Evolutionary conservation across 2,888 invertebrate genomes (phyloP), one percentile per base, ranked within the genome.

Genomic region (Athalia rosae): DNA sequence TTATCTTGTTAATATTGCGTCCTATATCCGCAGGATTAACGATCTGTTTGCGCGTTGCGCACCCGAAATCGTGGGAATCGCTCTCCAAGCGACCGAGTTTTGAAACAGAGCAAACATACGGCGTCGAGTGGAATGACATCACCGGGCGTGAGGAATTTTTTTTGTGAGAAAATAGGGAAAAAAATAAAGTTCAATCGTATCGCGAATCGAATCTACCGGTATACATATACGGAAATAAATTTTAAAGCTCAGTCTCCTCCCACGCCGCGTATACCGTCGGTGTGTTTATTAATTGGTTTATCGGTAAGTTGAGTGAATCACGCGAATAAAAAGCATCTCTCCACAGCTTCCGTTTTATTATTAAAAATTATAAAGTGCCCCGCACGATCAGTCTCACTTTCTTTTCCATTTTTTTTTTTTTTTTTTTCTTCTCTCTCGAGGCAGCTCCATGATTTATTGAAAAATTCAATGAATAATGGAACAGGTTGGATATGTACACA

Each of bases 301-400:
- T 67, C 71, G 45, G 15, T 7, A 28, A 28, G 28, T 28, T 28
- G n/a, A 71, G 58, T 71, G 45, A 74, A 74, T 74, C 74, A 62
- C 74, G 61, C 48, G 58, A 74, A 74, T 28, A 61, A 62, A 62
- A 74, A 50, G 48, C 59, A 58, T 71, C 43, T 71, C 47, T 6
- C 48, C 61, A 13, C 61, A 62, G 48, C 48, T 74, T 74, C 74
- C 74, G 74, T 74, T 74, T 74, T 74, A 74, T 74, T 74, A 61
- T 74, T 74, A 48, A 74, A 74, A 74, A 74, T 74, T 74, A 74
- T 61, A 48, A 74, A 59, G 15, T 50, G 15, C 8, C 59, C 15
- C 45, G 61, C 59, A 15, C 45, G 61, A 74, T 59, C 61, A 62
- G 50, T 61, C 47, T 47, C 28, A 41, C n/a, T 61, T 13, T 74